Base-by-base conservation (phyloP, 2,113 vertebrate genomes). In the Mormoops blainvillei region DNA sequence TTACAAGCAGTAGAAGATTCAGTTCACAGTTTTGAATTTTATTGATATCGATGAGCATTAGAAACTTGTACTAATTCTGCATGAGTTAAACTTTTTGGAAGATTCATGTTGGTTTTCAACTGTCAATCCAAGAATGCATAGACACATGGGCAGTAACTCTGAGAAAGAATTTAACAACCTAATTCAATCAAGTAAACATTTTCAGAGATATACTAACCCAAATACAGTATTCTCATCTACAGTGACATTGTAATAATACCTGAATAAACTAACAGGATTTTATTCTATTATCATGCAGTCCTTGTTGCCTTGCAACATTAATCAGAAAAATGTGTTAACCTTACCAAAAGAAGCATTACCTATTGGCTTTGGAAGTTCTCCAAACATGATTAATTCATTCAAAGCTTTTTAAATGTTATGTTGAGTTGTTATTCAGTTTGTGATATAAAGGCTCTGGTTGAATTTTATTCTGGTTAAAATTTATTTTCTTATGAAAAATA, bases 401-500 rank as follows among this genome's bases (percentile, higher is more conserved):
- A 76, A 87, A 87, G 45, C 16, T 77, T 86, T 96, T 77, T 14
- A 88, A 80, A 93, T 65, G n/a, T 82, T 81, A 68, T 70, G 31
- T 83, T 84, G 36, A 81, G 20, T 95, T 93, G 28, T 95, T 76
- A 78, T 93, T 92, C n/a, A 18, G 16, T 80, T 94, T 95, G 45
- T 82, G 68, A 92, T 86, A 78, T 56, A 94, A 89, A 93, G 8
- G 14, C 63, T 86, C 71, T 52, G 76, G 7, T 36, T 91, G 61
- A 88, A 90, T 95, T 96, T 96, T 92, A 63, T 88, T 74, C 38
- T 45, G 28, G 52, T 68, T 85, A 70, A 82, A 78, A 89, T 65
- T 85, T 36, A 93, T 93, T 97, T 96, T 95, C 10, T 94, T 12
- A 41, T 38, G 43, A 92, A 86, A 86, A 86, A 63, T 63, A 91